These are phyloP conservation scores for Cenopis cana DNA, from an alignment of 2,888 invertebrate species.

Conservation along the genomic window DNA sequence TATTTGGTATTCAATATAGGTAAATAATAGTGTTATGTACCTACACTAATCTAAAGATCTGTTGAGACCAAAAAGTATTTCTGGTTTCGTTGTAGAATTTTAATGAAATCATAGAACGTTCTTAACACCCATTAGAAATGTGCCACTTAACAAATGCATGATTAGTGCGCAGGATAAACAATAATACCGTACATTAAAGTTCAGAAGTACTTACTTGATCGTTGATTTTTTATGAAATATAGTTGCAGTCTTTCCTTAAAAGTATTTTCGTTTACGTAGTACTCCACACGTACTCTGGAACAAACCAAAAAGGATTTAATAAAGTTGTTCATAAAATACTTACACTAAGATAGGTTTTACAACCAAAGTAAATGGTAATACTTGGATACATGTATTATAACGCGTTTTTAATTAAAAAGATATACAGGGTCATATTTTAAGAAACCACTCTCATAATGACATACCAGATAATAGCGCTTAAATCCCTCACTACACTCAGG, in stretches of 20 bases:
- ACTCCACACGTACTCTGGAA: slow-evolving; percentile 99
- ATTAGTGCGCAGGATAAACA: neutral
- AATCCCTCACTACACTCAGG: too few relatives aligned
- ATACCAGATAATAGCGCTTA: too few relatives aligned
- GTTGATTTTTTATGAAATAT: slow-evolving; percentile 99
- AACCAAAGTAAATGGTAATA: neutral
- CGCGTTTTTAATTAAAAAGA: too few relatives aligned
- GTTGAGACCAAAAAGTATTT: too few relatives aligned
- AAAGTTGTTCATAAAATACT: neutral
- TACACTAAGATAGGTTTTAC: neutral
- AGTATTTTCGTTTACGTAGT: slow-evolving; percentile 99
- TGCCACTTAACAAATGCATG: neutral
- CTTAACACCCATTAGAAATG: neutral
- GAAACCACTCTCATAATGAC: too few relatives aligned
- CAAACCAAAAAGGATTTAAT: slow-evolving; percentile 62
- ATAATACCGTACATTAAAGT: neutral
- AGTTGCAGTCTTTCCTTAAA: slow-evolving; percentile 99
- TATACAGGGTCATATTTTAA: too few relatives aligned
- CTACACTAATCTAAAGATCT: too few relatives aligned
- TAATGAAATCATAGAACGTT: neutral
- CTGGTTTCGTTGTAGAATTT: neutral
- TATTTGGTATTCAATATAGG: too few relatives aligned
- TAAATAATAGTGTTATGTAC: too few relatives aligned
- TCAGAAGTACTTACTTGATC: slow-evolving; percentile 94
- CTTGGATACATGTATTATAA: neutral